A percentile compares a stretch with the other conserved stretches of the same genome.
Evolutionary conservation across 2,888 invertebrate genomes (phyloP).

Genomic region (Polylopha cassiicola): DNA sequence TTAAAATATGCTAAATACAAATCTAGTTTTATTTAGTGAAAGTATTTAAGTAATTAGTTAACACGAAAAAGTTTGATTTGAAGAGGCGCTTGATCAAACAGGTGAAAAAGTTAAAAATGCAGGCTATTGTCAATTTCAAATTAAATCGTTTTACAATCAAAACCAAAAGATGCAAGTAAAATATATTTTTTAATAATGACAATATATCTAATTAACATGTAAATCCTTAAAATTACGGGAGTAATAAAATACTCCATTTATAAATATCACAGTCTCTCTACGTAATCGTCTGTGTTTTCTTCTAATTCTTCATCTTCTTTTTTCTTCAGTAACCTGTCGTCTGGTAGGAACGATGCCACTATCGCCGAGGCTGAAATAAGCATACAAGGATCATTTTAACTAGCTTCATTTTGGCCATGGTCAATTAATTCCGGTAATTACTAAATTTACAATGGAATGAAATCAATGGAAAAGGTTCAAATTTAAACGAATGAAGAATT

Average conservation of each 20-base stretch:
- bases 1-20: no score
- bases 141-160: no score
- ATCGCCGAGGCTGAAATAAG: slow-evolving; percentile 42
- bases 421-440: no score
- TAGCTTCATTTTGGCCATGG: no score
- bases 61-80: not conserved
- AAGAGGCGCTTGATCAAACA: slow-evolving; percentile 3
- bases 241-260: not conserved
- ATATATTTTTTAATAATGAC: no score
- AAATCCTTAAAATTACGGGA: not conserved
- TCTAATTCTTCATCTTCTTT: not conserved
- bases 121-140: no score
- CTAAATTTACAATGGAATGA: not conserved
- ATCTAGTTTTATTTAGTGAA: not conserved
- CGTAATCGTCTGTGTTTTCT: not conserved
- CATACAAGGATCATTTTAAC: not conserved
- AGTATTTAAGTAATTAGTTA: not conserved
- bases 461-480: not conserved
- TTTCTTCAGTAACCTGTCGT: slow-evolving; percentile 33
- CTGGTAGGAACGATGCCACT: slow-evolving; percentile 44
- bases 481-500: not conserved
- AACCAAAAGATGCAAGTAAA: no score
- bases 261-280: not conserved
- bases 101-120: slow-evolving; percentile 3
- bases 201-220: no score